phyloP scores from a whole-genome alignment of 2,797 vertebrate species.

The Erpetoichthys calabaricus region DNA sequence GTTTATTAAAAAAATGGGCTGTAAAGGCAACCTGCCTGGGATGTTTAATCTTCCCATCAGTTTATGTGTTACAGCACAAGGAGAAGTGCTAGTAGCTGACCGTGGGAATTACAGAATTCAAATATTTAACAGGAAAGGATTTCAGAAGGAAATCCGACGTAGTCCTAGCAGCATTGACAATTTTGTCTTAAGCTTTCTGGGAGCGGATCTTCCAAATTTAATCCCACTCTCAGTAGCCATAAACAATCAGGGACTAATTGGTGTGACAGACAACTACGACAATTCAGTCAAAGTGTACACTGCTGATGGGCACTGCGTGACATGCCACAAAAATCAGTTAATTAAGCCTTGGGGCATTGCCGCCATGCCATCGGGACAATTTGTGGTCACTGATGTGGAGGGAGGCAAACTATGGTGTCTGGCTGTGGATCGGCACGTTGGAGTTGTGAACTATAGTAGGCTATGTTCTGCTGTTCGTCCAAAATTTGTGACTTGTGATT shows the following conservation, averaged over 20 bases:
- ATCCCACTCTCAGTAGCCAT: conserved; percentile 86
- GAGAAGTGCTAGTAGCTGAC: conserved; percentile 89
- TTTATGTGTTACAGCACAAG: conserved; percentile 71
- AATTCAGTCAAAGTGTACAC: conserved; percentile 95
- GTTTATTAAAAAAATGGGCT: conserved; percentile 92
- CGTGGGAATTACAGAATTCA: conserved; percentile 87
- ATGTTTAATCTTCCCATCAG: conserved; percentile 91
- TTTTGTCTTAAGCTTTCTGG: conserved; percentile 87
- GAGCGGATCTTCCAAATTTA: conserved; percentile 82
- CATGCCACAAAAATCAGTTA: conserved; percentile 85
- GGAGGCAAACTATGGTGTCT: conserved; percentile 93
- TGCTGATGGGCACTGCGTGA: conserved; percentile 81
- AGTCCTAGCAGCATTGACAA: conserved; percentile 89
- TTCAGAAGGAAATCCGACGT: conserved; percentile 83
- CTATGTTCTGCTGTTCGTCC: conserved; percentile 85
- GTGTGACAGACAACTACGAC: conserved; percentile 88
- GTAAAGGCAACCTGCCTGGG: conserved; percentile 77
- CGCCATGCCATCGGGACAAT: conserved; percentile 81
- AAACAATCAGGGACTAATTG: conserved; percentile 81
- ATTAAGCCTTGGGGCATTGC: conserved; percentile 95
- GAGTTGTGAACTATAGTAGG: conserved; percentile 83
- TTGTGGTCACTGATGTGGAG: conserved; percentile 90
- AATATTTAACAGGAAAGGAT: conserved; percentile 90
- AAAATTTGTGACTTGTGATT: conserved; percentile 88
- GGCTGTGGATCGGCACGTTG: conserved; percentile 73